phyloP scores from a whole-genome alignment of 2,797 vertebrate genomes.

The Macropodus opercularis region DNA sequence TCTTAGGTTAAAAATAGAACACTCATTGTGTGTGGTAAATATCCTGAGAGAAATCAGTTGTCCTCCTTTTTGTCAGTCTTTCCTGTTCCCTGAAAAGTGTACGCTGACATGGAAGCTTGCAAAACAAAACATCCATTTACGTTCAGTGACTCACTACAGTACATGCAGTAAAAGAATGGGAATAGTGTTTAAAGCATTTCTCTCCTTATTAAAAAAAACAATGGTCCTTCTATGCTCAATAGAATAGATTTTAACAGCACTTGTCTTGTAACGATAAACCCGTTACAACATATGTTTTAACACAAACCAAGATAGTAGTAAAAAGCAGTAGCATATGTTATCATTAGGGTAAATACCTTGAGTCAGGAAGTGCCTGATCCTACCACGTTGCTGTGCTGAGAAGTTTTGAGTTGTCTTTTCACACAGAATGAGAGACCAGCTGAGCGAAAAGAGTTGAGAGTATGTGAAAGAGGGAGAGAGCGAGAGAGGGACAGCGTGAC shows the following conservation, averaged over 20 bases:
- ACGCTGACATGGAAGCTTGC: slow-evolving; percentile 61
- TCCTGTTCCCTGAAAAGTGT: slow-evolving; percentile 71
- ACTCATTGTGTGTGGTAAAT: slow-evolving; percentile 59
- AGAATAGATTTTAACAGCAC: slow-evolving; percentile 6
- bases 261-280: slow-evolving; percentile 18
- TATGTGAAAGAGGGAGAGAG: slow-evolving; percentile 48
- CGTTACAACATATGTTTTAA: background rate
- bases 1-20: slow-evolving; percentile 70
- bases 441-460: slow-evolving; percentile 63
- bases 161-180: slow-evolving; percentile 32
- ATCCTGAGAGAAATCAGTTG: slow-evolving; percentile 63
- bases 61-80: slow-evolving; percentile 59
- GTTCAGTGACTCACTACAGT: slow-evolving; percentile 57
- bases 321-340: slow-evolving; percentile 20
- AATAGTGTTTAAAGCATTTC: slow-evolving; percentile 42
- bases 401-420: slow-evolving; percentile 71
- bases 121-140: slow-evolving; percentile 66
- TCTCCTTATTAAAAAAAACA: slow-evolving; percentile 26
- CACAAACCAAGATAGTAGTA: slow-evolving; percentile 6
- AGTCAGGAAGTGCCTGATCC: slow-evolving; percentile 68
- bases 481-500: slow-evolving; percentile 41
- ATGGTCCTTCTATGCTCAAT: slow-evolving; percentile 1
- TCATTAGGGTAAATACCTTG: slow-evolving; percentile 71
- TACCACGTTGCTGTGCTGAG: slow-evolving; percentile 64
- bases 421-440: slow-evolving; percentile 56